Base-by-base conservation (phyloP, 2,797 vertebrate genomes). In the Semaprochilodus insignis region DNA sequence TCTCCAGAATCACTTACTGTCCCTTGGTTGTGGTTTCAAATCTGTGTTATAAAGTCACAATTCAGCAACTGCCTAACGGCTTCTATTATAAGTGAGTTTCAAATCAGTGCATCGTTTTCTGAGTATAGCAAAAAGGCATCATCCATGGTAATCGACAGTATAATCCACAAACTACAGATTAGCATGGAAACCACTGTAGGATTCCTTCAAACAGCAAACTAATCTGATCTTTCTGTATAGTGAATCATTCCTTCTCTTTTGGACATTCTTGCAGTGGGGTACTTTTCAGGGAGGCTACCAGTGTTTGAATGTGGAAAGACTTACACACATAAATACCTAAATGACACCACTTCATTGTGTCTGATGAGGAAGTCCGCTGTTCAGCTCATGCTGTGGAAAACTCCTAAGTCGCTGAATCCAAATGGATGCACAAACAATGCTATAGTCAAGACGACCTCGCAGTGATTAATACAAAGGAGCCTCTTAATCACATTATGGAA, bases 391-490 rank as follows among this genome's bases (percentile, higher is more conserved):
- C 31, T 36, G 34, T 27, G 78, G 72, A 85, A 83, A 84, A 70
- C 71, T 34, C 57, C 13, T 52, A 44, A 70, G 40, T 77, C 54
- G 63, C 76, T 69, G 57, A 55, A 71, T 54, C 19, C 19, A 54
- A 73, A 74, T 23, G 60, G 74, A 80, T 54, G 66, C 52, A 54
- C 34, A 55, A 85, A 80, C 84, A 85, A 81, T 80, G 78, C 55
- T 55, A 44, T 74, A 55, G 81, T 81, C 79, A 74, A 74, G 77
- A 51, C 71, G 62, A 74, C 73, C 74, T 83, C 62, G 31, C 74
- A 34, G 65, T 82, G 82, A 71, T 52, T 81, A 74, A 87, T 78
- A 79, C 80, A 82, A 74, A 80, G 71, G 75, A 81, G 66, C 4
- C 10, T 77, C 77, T 87, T 84, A 76, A 71, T 82, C 83, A 74